Evolutionary conservation across 2,113 vertebrate species (phyloP).

Genomic region (Philantomba maxwellii): DNA sequence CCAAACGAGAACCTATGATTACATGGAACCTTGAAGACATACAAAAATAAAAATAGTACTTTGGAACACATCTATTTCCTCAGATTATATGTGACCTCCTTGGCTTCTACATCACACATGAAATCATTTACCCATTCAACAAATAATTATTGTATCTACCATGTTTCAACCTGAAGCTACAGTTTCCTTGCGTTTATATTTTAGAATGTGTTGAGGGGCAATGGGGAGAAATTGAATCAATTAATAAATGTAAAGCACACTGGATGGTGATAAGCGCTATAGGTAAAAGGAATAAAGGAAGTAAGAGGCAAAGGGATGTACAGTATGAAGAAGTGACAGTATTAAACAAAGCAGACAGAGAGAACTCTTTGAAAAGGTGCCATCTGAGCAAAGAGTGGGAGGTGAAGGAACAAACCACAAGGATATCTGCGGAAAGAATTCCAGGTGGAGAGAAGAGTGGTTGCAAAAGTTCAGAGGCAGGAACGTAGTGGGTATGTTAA

Average conservation of each 20-base stretch:
- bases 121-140: background rate
- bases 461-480: background rate
- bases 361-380: background rate
- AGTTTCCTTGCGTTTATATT: background rate
- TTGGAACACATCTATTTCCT: background rate
- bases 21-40: background rate
- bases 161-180: background rate
- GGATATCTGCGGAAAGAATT: background rate
- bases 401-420: background rate
- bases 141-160: background rate
- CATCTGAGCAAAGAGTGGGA: background rate
- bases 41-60: background rate
- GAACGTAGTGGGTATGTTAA: background rate
- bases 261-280: background rate
- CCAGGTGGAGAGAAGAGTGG: background rate
- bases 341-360: background rate
- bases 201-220: background rate
- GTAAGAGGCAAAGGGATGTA: background rate
- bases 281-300: background rate
- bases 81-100: background rate
- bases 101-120: background rate
- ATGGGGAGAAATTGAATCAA: background rate
- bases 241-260: background rate
- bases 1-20: conserved; percentile 2
- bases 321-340: background rate